Evolutionary conservation across 2,888 invertebrate genomes (phyloP).

Genomic region (Sesia apiformis): DNA sequence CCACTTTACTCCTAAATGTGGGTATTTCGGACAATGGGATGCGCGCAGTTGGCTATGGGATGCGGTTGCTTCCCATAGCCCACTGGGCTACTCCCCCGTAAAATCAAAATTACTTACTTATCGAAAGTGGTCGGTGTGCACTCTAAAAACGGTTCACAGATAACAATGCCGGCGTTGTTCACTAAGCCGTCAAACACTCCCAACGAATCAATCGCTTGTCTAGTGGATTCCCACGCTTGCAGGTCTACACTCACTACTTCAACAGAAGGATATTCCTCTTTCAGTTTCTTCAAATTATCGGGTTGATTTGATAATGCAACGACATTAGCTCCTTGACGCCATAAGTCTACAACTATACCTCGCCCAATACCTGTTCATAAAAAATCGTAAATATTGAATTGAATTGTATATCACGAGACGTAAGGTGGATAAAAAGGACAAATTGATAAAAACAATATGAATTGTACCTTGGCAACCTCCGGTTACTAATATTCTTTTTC

Average conservation of each 20-base stretch:
- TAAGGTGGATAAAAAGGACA: not conserved
- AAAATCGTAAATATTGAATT: not conserved
- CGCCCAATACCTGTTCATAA: conserved; percentile 77
- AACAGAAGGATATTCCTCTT: conserved; percentile 74
- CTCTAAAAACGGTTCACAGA: conserved; percentile 80
- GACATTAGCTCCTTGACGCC: conserved; percentile 79
- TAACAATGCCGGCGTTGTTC: conserved; percentile 88
- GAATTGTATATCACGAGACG: not conserved
- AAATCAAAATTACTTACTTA: conserved; percentile 54
- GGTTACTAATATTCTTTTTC: conserved; percentile 87
- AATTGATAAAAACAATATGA: not conserved
- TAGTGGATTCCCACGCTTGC: conserved; percentile 82
- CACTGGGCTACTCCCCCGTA: no score
- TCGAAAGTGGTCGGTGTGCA: conserved; percentile 82
- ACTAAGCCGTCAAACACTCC: conserved; percentile 86
- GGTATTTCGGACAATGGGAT: no score
- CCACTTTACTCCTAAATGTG: no score
- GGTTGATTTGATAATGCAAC: conserved; percentile 82
- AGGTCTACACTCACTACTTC: conserved; percentile 80
- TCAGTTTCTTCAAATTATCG: conserved; percentile 77
- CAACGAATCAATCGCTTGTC: conserved; percentile 64
- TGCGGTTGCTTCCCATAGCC: no score
- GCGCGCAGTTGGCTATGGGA: no score
- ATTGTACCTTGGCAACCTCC: conserved; percentile 87
- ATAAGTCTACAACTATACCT: conserved; percentile 79